Conservation (phyloP, 2,888 invertebrate genomes). For the Drosophila tripunctata region DNA sequence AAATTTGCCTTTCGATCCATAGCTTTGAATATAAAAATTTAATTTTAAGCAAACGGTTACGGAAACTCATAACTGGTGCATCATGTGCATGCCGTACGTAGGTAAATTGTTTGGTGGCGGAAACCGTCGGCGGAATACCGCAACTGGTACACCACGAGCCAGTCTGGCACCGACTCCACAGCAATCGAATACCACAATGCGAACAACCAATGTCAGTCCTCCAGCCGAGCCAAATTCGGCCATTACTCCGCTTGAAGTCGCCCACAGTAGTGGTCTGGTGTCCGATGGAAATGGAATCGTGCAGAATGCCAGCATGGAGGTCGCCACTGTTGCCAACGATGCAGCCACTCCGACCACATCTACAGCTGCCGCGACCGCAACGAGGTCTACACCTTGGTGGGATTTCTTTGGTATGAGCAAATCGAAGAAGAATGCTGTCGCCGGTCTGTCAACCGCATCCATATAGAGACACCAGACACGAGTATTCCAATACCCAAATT, state of each 20-base stretch:
- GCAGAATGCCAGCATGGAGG: not conserved
- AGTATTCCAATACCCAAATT: not conserved
- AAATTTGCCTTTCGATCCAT: slow-evolving; percentile 10
- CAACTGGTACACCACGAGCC: slow-evolving; percentile 20
- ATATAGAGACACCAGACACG: not conserved
- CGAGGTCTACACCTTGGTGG: slow-evolving; percentile 45
- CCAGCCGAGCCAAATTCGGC: no score
- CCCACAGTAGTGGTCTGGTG: not conserved
- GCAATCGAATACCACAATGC: slow-evolving; percentile 37
- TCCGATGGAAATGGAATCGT: not conserved
- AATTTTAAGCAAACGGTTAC: not conserved
- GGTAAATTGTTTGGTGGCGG: slow-evolving; percentile 44
- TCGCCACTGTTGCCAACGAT: not conserved
- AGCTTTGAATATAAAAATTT: slow-evolving; percentile 19
- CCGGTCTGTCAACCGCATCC: slow-evolving; percentile 16
- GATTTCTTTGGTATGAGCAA: slow-evolving; percentile 46
- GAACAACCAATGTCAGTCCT: not conserved
- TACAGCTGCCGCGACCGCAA: not conserved
- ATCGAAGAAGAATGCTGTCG: slow-evolving; percentile 41
- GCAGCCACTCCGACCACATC: not conserved
- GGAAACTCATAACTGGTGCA: not conserved
- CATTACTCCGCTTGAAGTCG: not conserved
- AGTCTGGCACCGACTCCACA: slow-evolving; percentile 48
- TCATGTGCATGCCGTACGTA: slow-evolving; percentile 63
- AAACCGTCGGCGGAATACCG: slow-evolving; percentile 14